Evolutionary conservation across 2,113 vertebrate genomes (phyloP).

Genomic region (Erythrocercus mccallii): DNA sequence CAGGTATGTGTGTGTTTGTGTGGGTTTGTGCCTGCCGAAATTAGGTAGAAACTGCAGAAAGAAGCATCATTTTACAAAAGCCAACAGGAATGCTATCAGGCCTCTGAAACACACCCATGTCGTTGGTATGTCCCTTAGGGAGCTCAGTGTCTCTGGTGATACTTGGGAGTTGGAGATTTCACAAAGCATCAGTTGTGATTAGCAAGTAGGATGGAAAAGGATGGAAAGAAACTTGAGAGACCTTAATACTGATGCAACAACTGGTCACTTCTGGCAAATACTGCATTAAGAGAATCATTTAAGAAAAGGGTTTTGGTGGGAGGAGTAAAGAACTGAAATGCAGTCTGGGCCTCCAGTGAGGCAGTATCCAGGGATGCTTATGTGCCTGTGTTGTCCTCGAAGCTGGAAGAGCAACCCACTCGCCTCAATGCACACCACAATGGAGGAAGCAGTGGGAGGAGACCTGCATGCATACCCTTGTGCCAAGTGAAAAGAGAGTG

Average conservation of each 20-base stretch:
- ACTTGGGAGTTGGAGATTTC: not conserved
- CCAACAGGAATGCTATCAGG: not conserved
- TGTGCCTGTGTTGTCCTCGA: fast-evolving
- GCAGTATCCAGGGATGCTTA: not conserved
- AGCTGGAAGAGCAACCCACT: not conserved
- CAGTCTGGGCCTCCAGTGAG: not conserved
- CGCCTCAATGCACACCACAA: not conserved
- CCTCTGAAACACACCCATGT: not conserved
- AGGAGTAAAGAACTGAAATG: not conserved
- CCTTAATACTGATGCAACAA: not conserved
- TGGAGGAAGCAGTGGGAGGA: not conserved
- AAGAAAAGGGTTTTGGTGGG: not conserved
- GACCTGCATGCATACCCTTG: not conserved
- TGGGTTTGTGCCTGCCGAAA: not conserved
- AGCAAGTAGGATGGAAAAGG: not conserved
- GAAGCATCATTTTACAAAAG: not conserved
- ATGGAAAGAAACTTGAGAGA: not conserved
- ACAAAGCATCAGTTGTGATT: not conserved
- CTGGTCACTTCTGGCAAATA: not conserved
- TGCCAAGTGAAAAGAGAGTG: not conserved
- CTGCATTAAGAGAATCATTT: not conserved
- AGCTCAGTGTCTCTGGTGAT: not conserved
- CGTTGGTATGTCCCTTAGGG: not conserved
- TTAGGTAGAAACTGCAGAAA: not conserved
- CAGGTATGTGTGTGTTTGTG: not conserved